Evolutionary conservation across 1,140 invertebrate species (phyloP), one percentile per base, ranked within the genome.

Genomic region (Aphaenogaster floridana): DNA sequence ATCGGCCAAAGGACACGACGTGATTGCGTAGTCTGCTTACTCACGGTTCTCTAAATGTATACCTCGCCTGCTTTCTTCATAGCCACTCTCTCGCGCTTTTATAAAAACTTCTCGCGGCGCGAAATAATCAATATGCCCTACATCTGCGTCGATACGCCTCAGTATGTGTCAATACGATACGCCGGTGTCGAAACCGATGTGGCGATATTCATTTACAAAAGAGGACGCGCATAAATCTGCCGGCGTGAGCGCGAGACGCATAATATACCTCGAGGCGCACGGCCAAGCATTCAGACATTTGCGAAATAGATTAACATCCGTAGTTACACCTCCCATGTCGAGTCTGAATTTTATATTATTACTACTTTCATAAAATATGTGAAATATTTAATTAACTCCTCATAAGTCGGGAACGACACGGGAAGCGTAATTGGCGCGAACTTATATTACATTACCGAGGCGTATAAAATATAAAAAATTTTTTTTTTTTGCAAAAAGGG

Each of bases 151-250:
- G 39, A 79, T 48, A 48, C 61, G 61, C 45, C 11, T 66, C 77
- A 66, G 34, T 66, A 50, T 13, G 45, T 79, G 61, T 66, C 59
- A 66, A 78, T 78, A 63, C 21, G 57, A 64, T 78, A 78, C 15
- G 13, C 9, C 57, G 28, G 54, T 78, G 39, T 78, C 57, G 57
- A 45, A 45, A 64, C 57, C 48, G 63, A 52, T 69, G 50, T 45
- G 4, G 5, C 50, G 50, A 81, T 69, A 39, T 57, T 71, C 52
- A 54, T 71, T 81, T 57, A 42, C 45, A 79, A 48, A 79, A 66
- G 28, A 13, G 13, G 34, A 66, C 28, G 28, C 34, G 61, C 34
- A 50, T 79, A 63, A 63, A 78, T 76, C 36, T 76, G 54, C 17
- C 2, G 3, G n/a, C 39, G 15, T n/a, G 52, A 72, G 28, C 52